Base-by-base conservation (phyloP, 2,797 vertebrate species). In the Uromys caudimaculatus region DNA sequence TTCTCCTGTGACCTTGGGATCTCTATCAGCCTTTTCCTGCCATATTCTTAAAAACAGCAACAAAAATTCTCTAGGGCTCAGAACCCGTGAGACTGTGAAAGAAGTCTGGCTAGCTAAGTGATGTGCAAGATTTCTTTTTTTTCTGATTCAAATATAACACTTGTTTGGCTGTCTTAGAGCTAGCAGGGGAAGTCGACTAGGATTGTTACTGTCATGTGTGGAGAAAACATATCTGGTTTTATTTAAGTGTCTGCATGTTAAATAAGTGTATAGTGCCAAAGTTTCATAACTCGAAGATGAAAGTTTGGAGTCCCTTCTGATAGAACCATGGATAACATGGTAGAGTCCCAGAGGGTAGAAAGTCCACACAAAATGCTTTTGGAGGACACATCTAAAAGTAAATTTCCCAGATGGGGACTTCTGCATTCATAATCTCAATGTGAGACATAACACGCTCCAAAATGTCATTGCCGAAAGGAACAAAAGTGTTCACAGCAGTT, bases 1-100 rank as follows among this genome's bases (percentile, higher is more conserved):
- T 52, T 86, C 78, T 91, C 82, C 24, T 47, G 71, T 94, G 93
- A 77, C 78, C 94, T n/a, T 56, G n/a, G 71, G 95, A 52, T 47
- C 0, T 90, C 91, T 35, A 41, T 85, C 67, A 89, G 91, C 54
- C 94, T 97, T 93, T 96, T 84, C n/a, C 79, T 88, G 77, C 93
- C 93, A 58, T 69, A 69, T 52, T 89, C 92, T 96, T 50, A 83
- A 85, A 85, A 93, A 79, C 73, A 94, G 84, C 81, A 94, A 90
- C 85, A 92, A 77, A 76, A 86, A 93, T 44, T 58, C 89, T 0
- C 95, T 16, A 29, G 86, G 79, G 90, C 76, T 85, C 62, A 50
- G 82, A 32, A 94, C 93, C 92, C 87, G 32, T 8, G 83, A 91
- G 93, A 52, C 6, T n/a, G 11, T 93, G 47, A 91, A 83, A 90